Evolutionary conservation across 2,113 vertebrate species (phyloP), one percentile per base, ranked within the genome.

Genomic region (Synodontis membranacea): DNA sequence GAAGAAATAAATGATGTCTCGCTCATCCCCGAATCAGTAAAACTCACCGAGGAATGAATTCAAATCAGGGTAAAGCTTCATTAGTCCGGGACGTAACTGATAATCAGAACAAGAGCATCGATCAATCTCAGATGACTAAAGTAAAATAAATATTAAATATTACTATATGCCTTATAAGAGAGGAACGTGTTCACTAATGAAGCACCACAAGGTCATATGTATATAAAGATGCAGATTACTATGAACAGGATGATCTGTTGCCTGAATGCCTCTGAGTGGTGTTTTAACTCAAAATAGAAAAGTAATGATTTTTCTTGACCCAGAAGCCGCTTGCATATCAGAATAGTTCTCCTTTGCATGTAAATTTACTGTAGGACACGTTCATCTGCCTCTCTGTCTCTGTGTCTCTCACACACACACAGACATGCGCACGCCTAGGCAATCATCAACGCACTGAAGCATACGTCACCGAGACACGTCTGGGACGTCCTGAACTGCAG

Each of bases 1-100:
- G 31, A 66, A 72, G 50, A 12, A 52, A 44, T 39, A 72, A 70
- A 34, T 28, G 23, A 79, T 89, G 86, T 85, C 85, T 85, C 70
- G n/a, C 5, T 58, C 80, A 1, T 37, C 21, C 86, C 21, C 66
- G 72, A 74, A 82, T 87, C 58, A 79, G 80, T 3, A 79, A 79
- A 60, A 39, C 52, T 88, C 66, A 72, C 50, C 68, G 60, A 72
- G 68, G 80, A 87, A 78, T 72, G 10, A 85, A 84, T 84, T 86
- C 58, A 85, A 75, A 88, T 86, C 54, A 84, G 79, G 42, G 50
- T 50, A 84, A 89, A 56, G 86, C 85, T 70, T 78, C 87, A 91
- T 90, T 91, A 90, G 89, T 83, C 84, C 68, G 66, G 68, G 62
- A 9, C 72, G 75, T 89, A 86, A 88, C 85, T 86, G 84, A 89